Evolutionary conservation across 2,113 vertebrate genomes (phyloP), one percentile per base, ranked within the genome.

Genomic region (Hiodon tergisus): DNA sequence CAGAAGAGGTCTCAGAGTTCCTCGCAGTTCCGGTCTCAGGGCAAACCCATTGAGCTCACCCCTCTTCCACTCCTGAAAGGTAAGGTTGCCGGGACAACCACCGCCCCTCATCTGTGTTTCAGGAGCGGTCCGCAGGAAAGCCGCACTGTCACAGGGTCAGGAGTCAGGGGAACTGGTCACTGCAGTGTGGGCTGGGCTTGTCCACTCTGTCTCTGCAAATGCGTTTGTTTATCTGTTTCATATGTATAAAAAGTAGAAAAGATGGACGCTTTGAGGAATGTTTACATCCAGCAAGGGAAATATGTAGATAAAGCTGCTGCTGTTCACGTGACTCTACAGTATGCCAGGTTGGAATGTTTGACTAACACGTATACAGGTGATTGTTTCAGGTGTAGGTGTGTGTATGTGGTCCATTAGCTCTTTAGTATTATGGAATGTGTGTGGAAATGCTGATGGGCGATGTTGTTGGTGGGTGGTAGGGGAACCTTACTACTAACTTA

Each of bases 1-100:
- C 97, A 98, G 95, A 99, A 99, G 94, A 95, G 96, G 87, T 98
- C 97, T 57, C 97, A 99, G 89, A 98, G 97, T 82, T 98, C 96
- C 86, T 99, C 96, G 78, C 97, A 98, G 92, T 99, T 98, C 87
- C 94, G 94, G 90, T 97, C 96, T 92, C 97, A 99, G 93, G 95
- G 96, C 91, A 99, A 98, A 93, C 95, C 97, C 84, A 97, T 98
- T 16, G 96, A 99, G 91, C 93, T 99, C 93, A 98, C 95, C 78
- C 96, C 96, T 77, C 90, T 99, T 89, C 96, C 97, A 50, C 94
- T 98, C 90, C 95, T 99, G 79, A 98, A 98, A 95, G 97, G 97
- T 99, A 94, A 94, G 93, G 14, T 7, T 78, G 10, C 59, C 2
- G 31, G 31, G 31, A 31, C 31, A 54, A 48, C 2, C 6, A 6